phyloP scores from a whole-genome alignment of 2,888 invertebrate genomes.

The Lochmaea capreae region DNA sequence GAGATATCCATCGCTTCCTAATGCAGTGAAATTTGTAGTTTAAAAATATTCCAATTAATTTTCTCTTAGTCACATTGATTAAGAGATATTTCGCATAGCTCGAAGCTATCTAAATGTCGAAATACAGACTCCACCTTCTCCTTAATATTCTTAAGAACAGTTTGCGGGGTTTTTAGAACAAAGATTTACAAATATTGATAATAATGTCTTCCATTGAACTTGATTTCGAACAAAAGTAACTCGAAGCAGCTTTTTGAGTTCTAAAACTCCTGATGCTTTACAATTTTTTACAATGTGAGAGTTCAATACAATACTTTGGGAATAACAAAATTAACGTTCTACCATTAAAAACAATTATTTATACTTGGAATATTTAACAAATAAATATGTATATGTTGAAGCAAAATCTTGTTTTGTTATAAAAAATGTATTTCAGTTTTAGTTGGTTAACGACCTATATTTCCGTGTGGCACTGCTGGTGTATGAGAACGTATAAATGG shows the following conservation, averaged over 20 bases:
- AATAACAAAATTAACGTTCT: too few species aligned
- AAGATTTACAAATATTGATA: not conserved
- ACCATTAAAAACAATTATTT: too few species aligned
- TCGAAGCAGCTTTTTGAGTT: too few species aligned
- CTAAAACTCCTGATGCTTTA: too few species aligned
- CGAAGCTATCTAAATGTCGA: not conserved
- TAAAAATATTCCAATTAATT: not conserved
- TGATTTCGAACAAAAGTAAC: not conserved
- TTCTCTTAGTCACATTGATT: not conserved
- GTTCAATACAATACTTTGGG: too few species aligned
- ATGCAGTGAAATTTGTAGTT: not conserved
- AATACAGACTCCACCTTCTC: not conserved
- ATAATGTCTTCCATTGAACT: not conserved
- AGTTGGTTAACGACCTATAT: not conserved
- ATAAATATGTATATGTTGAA: too few species aligned
- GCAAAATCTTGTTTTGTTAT: too few species aligned
- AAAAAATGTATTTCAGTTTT: too few species aligned
- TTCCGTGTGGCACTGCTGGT: not conserved
- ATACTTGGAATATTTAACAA: too few species aligned
- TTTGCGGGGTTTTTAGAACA: not conserved
- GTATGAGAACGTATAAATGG: slow-evolving; percentile 3
- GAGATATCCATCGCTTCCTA: not conserved
- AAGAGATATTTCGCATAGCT: not conserved
- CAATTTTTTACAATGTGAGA: too few species aligned
- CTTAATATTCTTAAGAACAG: not conserved